Base-by-base conservation (phyloP, 2,113 vertebrate species). In the Orcinus orca region DNA sequence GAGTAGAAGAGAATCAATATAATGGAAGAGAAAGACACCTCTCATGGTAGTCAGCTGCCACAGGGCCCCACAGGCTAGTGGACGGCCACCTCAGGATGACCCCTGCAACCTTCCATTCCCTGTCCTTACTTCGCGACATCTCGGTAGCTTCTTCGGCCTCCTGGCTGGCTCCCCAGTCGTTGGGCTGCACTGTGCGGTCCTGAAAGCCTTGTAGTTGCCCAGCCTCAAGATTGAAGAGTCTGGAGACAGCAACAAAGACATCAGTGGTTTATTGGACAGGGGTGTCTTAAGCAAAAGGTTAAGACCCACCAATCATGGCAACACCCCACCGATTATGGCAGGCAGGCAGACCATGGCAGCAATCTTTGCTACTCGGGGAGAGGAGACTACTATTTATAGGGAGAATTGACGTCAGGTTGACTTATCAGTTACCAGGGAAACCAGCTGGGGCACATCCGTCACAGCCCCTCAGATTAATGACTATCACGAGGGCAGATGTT, bases 331-430 rank as follows among this genome's bases (percentile, higher is more conserved):
- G 31, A 13, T n/a, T n/a, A 23, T 18, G 50, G 20, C 5, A 6
- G 3, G 10, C 76, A 55, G 50, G 53, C 53, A 79, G 33, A 6
- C 53, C 12, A 5, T 10, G 14, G 8, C 12, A 55, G 18, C 6
- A 53, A 1, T 55, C 33, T 7, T 36, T 1, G 20, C 33, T 33
- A 36, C 76, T 55, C 0, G 1, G 50, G 33, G 20, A 17, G 13
- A 79, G 50, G n/a, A 38, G 21, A 7, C n/a, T 38, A 36, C 21
- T 23, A 26, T 58, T 81, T 38, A 25, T 14, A 81, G 77, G 53
- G 53, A 23, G 4, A 58, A 38, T 36, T 58, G 77, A 58, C 13
- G 21, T 81, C 33, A 58, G 11, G 7, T 80, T 80, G 77, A n/a
- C 50, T 80, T 7, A 3, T 36, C n/a, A 58, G 53, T 58, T 81